Evolutionary conservation across 2,797 vertebrate genomes (phyloP).

Genomic region (Huso huso): DNA sequence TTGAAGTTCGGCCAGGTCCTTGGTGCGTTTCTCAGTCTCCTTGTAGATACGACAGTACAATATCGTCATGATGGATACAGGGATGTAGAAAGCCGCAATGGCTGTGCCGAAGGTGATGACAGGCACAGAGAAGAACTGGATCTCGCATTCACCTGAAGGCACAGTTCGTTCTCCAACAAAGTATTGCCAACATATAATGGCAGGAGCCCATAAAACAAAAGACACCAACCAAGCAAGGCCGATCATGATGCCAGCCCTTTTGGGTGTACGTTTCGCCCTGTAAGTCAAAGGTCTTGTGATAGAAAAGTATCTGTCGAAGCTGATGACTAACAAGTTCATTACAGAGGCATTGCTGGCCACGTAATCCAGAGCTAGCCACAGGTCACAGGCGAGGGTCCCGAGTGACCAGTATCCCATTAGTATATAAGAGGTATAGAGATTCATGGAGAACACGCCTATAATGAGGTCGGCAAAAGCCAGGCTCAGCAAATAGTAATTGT

Average conservation of each 20-base stretch:
- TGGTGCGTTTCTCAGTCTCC: conserved; percentile 91
- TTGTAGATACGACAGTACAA: conserved; percentile 97
- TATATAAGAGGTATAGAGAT: conserved; percentile 95
- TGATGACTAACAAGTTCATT: conserved; percentile 96
- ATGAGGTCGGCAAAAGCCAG: conserved; percentile 95
- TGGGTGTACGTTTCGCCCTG: conserved; percentile 89
- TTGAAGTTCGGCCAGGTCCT: conserved; percentile 91
- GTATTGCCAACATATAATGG: conserved; percentile 96
- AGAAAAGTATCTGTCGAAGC: conserved; percentile 96
- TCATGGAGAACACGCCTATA: conserved; percentile 96
- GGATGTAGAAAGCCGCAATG: conserved; percentile 95
- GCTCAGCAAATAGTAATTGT: conserved; percentile 95
- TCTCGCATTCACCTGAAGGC: conserved; percentile 84
- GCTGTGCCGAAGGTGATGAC: conserved; percentile 95
- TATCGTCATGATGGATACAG: conserved; percentile 94
- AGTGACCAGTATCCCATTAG: conserved; percentile 94
- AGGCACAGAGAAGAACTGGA: conserved; percentile 94
- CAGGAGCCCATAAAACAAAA: conserved; percentile 89
- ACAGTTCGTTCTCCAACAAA: conserved; percentile 93
- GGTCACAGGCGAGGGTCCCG: conserved; percentile 87
- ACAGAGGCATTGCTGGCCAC: conserved; percentile 97
- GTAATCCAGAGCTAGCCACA: conserved; percentile 94
- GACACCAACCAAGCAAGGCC: conserved; percentile 94
- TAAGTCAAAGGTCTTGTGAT: conserved; percentile 94
- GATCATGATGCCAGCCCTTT: conserved; percentile 88